Conservation (phyloP, 2,113 vertebrate genomes). For the Tringa solitaria region DNA sequence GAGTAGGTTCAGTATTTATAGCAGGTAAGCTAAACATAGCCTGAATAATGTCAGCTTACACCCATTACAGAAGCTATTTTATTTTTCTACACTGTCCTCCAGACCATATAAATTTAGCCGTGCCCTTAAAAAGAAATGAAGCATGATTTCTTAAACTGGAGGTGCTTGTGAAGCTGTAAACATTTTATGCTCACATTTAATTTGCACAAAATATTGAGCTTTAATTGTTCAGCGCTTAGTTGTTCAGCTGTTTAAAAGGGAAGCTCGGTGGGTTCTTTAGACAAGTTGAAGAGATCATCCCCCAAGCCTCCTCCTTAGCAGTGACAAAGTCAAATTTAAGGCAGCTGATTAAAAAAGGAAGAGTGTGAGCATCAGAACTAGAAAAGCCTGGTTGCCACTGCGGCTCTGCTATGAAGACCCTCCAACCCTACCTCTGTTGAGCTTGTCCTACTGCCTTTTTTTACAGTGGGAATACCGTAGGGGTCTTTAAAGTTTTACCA, state of each 20-base stretch:
- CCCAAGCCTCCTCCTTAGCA: background rate
- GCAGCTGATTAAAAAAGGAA: background rate
- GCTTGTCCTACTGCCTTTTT: background rate
- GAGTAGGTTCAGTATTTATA: background rate
- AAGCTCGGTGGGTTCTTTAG: background rate
- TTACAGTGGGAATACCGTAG: background rate
- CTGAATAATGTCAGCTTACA: background rate
- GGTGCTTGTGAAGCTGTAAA: background rate
- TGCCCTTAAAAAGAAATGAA: conserved; percentile 32
- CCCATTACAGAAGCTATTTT: background rate
- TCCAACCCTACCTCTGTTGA: background rate
- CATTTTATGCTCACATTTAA: conserved; percentile 23
- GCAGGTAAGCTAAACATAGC: background rate
- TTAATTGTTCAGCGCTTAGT: conserved; percentile 28
- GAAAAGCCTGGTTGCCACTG: background rate
- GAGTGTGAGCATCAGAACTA: background rate
- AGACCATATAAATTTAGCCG: background rate
- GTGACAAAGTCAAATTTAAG: background rate
- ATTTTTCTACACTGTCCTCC: background rate
- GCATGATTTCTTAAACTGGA: conserved; percentile 31
- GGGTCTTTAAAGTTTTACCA: background rate
- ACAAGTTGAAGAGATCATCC: background rate
- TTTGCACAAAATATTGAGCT: conserved; percentile 23
- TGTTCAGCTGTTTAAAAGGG: background rate
- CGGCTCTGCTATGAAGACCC: background rate